phyloP scores from a whole-genome alignment of 2,888 invertebrate genomes.

The Oscheius sp. region DNA sequence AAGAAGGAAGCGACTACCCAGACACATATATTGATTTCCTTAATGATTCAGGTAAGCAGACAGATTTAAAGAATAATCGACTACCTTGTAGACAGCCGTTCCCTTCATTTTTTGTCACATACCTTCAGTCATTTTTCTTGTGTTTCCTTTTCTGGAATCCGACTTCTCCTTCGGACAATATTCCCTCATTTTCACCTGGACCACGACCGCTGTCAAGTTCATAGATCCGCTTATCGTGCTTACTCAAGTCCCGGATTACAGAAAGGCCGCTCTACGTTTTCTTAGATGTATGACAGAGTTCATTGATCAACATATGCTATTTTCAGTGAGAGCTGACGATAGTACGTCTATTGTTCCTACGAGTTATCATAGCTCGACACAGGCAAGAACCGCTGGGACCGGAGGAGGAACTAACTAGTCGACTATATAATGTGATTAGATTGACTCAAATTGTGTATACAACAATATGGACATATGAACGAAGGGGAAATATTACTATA shows the following conservation, averaged over 20 bases:
- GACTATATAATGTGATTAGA: too few species aligned
- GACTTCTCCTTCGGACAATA: conserved; percentile 13
- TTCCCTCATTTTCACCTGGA: conserved; percentile 22
- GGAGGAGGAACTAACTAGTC: too few species aligned
- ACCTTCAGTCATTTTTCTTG: conserved; percentile 3
- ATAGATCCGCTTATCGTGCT: conserved; percentile 23
- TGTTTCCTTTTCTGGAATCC: conserved; percentile 2
- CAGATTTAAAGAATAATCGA: not conserved
- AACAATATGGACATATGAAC: too few species aligned
- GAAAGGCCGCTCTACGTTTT: not conserved
- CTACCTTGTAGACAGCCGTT: conserved; percentile 14
- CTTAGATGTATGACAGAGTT: not conserved
- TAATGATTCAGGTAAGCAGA: conserved; percentile 3
- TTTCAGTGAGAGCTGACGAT: too few species aligned
- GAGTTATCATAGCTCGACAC: too few species aligned
- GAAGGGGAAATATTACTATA: too few species aligned
- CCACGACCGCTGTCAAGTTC: conserved; percentile 14
- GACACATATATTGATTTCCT: conserved; percentile 4
- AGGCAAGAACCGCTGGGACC: too few species aligned
- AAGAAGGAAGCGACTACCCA: conserved; percentile 12
- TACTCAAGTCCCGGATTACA: not conserved
- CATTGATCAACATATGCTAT: too few species aligned
- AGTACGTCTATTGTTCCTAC: too few species aligned
- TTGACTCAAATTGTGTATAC: too few species aligned
- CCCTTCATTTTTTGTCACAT: conserved; percentile 23